phyloP scores from a whole-genome alignment of 2,113 vertebrate species.

The Bombycilla garrulus region DNA sequence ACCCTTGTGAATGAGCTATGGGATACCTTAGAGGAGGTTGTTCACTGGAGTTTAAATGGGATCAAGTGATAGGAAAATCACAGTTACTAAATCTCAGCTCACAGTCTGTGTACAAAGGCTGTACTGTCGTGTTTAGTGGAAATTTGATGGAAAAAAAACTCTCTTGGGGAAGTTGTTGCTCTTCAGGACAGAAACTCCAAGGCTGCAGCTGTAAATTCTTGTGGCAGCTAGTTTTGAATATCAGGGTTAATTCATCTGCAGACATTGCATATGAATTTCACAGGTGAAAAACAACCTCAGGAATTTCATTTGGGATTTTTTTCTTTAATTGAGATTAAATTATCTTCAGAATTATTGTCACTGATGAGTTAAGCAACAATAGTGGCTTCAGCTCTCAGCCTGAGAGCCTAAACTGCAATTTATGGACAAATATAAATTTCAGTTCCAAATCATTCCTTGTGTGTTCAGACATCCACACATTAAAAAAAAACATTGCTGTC shows the following conservation, averaged over 20 bases:
- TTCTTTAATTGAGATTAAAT: background rate
- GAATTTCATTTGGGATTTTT: background rate
- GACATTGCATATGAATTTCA: background rate
- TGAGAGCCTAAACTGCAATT: background rate
- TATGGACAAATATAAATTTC: background rate
- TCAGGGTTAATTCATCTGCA: background rate
- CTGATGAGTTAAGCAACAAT: background rate
- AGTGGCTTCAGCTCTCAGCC: background rate
- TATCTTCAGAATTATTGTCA: background rate
- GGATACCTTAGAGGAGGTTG: background rate
- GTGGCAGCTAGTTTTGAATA: background rate
- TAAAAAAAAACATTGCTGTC: background rate
- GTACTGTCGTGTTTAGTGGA: background rate
- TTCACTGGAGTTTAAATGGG: background rate
- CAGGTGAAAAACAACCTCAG: background rate
- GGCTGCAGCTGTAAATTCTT: background rate
- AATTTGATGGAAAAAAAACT: background rate
- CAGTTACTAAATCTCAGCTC: conserved; percentile 9
- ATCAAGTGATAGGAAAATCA: conserved; percentile 15
- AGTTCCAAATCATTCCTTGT: background rate
- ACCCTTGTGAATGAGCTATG: background rate
- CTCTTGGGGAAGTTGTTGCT: background rate
- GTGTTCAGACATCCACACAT: background rate
- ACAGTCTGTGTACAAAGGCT: background rate
- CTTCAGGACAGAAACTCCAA: background rate